phyloP scores from a whole-genome alignment of 1,140 invertebrate species.

The Polypedilum vanderplanki region DNA sequence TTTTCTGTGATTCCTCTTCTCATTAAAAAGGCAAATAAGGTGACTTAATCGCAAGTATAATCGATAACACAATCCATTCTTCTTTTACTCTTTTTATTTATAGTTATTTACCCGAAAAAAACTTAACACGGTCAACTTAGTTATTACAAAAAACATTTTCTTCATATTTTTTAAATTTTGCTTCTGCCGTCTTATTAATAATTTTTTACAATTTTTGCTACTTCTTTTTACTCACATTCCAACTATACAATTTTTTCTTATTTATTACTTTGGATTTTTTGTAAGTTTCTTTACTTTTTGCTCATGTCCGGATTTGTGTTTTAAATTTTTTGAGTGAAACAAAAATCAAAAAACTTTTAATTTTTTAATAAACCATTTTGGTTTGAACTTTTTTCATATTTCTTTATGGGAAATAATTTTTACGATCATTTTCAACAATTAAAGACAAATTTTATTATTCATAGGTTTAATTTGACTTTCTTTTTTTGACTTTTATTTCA shows the following conservation, averaged over 20 bases:
- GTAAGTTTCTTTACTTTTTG: too few species aligned
- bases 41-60: constrained; percentile 13
- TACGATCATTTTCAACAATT: too few species aligned
- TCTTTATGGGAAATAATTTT: too few species aligned
- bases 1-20: neutral
- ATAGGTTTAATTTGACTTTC: too few species aligned
- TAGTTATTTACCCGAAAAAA: neutral
- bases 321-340: too few species aligned
- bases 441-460: too few species aligned
- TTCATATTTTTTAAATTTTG: neutral
- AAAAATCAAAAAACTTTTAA: too few species aligned
- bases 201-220: constrained; percentile 20
- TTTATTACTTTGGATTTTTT: too few species aligned
- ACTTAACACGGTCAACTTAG: constrained; percentile 12
- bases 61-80: neutral
- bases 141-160: constrained; percentile 18
- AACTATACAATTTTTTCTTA: too few species aligned
- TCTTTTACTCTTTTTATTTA: neutral
- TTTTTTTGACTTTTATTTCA: neutral
- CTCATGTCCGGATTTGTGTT: too few species aligned
- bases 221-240: neutral
- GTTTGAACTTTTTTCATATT: too few species aligned
- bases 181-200: neutral
- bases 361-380: too few species aligned
- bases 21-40: constrained; percentile 7